Evolutionary conservation across 2,113 vertebrate species (phyloP), one percentile per base, ranked within the genome.

Genomic region (Lucifuga dentata): DNA sequence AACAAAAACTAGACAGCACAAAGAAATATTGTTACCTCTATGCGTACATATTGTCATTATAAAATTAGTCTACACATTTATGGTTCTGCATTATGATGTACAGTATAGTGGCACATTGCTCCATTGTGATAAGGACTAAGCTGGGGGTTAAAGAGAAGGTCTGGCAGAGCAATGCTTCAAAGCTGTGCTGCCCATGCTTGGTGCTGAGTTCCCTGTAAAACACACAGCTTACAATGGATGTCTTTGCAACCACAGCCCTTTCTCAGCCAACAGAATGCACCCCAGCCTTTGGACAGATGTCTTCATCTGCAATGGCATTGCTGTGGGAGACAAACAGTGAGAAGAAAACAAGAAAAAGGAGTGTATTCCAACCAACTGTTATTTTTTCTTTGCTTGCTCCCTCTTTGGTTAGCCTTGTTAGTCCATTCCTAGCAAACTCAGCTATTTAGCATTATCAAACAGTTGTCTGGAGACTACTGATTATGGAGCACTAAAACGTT

Each of bases 131-230:
- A 61, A 77, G 68, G 39, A 63, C 56, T 23, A 53, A 58, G 62
- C 67, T 63, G 55, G 11, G 50, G 51, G 73, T 68, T 59, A 44
- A 45, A 38, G 69, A 68, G 19, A 17, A 48, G 36, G 50, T 73
- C 64, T 68, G 56, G 49, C 64, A 57, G 53, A 78, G 46, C 21
- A 43, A 58, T 60, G 70, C 62, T 77, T 79, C 68, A 80, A 85
- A 85, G 84, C 48, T 10, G 43, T 7, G 38, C 51, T 21, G 41
- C 58, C 17, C 52, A 43, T 61, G 68, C 50, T 63, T 58, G 11
- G n/a, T 13, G 65, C 56, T 15, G 20, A 53, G 11, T 70, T 38
- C 74, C 58, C 55, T 5, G 24, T 15, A 40, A 71, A 66, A 53
- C 33, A 17, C 6, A 43, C 26, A 19, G 29, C n/a, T 49, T 68